Evolutionary conservation across 2,113 vertebrate species (phyloP), one percentile per base, ranked within the genome.

Genomic region (Gadus chalcogrammus): DNA sequence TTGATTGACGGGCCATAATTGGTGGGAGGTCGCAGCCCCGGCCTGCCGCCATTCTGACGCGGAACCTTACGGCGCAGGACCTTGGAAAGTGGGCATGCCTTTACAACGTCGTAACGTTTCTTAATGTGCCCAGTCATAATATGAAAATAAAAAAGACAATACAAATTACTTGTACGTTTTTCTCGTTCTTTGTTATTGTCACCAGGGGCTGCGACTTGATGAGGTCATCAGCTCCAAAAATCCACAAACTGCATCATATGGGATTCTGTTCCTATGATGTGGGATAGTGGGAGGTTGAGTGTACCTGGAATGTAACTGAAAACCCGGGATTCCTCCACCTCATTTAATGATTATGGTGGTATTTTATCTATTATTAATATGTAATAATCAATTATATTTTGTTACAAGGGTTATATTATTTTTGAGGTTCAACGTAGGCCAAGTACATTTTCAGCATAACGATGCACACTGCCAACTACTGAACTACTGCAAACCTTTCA

Each of bases 1-100:
- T 58, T 55, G 87, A 88, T 60, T 91, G 87, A 90, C 82, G 72
- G 61, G 76, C 66, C 84, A 84, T 88, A 85, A 91, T 84, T 84
- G 79, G 76, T 76, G 70, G 82, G 69, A 70, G 42, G 74, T 81
- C 55, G 7, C 73, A 78, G 80, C 73, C 73, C 13, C 73, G 79
- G 82, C 80, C 69, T 55, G 81, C 82, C 81, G 90, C 93, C 94
- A 92, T 85, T 84, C 87, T 85, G 94, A 96, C 93, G 95, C 94
- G 82, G 82, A 22, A 3, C 82, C 79, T 94, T 93, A 97, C 94
- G 92, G 96, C 94, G 96, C 89, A 85, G 79, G 81, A 82, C 76
- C 84, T 81, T 60, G 24, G 31, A n/a, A 42, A 28, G 42, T 52
- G 31, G 15, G 20, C 28, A 61, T 11, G 27, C 76, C 55, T 55